phyloP scores from a whole-genome alignment of 2,113 vertebrate species.

The Passer montanus region DNA sequence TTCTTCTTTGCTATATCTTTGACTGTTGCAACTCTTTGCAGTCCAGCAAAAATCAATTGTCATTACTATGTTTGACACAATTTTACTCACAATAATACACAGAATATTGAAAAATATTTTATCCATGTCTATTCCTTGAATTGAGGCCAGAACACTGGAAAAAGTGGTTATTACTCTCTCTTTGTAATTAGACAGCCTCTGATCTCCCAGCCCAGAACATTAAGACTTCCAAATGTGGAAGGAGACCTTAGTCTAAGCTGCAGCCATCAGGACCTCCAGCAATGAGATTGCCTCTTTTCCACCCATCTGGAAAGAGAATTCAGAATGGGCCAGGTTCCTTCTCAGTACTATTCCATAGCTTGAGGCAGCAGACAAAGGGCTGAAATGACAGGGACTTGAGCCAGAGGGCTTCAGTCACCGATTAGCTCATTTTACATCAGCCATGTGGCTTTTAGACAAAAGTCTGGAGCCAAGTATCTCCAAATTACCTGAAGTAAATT shows the following conservation, averaged over 20 bases:
- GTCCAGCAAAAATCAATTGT: not conserved
- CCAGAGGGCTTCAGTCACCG: not conserved
- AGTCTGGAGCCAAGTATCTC: constrained; percentile 35
- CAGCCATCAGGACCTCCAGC: not conserved
- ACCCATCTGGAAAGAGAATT: not conserved
- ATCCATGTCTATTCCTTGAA: not conserved
- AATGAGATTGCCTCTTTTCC: not conserved
- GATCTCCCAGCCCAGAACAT: not conserved
- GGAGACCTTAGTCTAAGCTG: not conserved
- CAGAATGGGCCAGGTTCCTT: not conserved
- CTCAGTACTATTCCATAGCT: not conserved
- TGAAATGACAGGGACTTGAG: not conserved
- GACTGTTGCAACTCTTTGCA: not conserved
- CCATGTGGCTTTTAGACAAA: constrained; percentile 25
- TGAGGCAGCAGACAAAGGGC: not conserved
- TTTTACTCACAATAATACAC: not conserved
- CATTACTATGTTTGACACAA: accelerated
- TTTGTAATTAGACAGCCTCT: not conserved
- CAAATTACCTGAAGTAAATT: constrained; percentile 55
- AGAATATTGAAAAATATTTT: not conserved
- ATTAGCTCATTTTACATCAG: constrained; percentile 29
- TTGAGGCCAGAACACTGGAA: not conserved
- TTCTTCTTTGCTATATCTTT: not conserved
- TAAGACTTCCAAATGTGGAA: not conserved
- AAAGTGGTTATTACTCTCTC: not conserved